Evolutionary conservation across 92 coral and sea anemone genomes (phyloP), one percentile per base, ranked within the genome.

Genomic region (Virgularia gustaviana): DNA sequence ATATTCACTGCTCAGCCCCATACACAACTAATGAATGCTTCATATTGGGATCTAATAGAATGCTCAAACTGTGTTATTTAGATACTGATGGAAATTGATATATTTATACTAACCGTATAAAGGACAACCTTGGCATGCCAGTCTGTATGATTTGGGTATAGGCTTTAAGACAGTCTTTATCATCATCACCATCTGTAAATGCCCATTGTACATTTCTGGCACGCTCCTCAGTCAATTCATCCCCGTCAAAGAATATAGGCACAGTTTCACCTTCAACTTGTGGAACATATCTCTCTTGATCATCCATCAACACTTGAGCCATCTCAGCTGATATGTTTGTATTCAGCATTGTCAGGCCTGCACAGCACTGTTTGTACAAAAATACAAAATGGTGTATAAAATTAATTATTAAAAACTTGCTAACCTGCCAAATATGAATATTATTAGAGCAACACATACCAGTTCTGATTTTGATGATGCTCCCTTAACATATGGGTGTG

Each of bases 121-220:
- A 77, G 82, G 4, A 57, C 57, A 15, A 79, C 83, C 57, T 78
- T 70, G 8, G 79, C 83, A 78, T 78, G 79, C 83, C 79, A 78
- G 36, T 78, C 83, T 12, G 83, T 70, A 36, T 78, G 83, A 13
- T 16, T 51, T 7, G 64, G 83, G 52, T 79, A 72, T 6, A 79
- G 35, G 49, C 83, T 36, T 36, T 58, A 19, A 68, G 41, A 33
- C 75, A 54, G 39, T 78, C 78, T 34, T 54, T 65, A 41, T 36
- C 70, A 30, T 79, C 44, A 19, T 71, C 83, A 13, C 83, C 83
- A 60, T 79, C 83, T 10, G 34, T 52, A 31, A 79, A 79, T 51
- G 57, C 70, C 79, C 79, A 79, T 35, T 79, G 83, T 0, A 79
- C 79, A 47, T 79, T 79, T 33, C 83, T 59, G 15, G 83, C 83